These are phyloP conservation scores for Scleropages formosus DNA, from an alignment of 2,797 vertebrate genomes.

Conservation along the genomic window DNA sequence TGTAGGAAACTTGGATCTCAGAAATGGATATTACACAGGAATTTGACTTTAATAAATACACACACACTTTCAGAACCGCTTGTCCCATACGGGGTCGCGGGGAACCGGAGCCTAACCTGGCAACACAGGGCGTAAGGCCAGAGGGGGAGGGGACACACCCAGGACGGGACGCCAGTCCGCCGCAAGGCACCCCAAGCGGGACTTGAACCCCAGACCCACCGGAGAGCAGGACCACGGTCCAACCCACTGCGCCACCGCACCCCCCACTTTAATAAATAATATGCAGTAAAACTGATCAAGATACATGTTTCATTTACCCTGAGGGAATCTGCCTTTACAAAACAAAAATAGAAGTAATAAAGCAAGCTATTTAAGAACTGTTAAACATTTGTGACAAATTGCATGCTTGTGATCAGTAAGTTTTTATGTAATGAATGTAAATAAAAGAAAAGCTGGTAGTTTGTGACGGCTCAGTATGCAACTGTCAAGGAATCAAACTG, in stretches of 20 bases:
- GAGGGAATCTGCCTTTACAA: slow-evolving; percentile 29
- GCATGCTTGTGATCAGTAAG: slow-evolving; percentile 24
- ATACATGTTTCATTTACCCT: slow-evolving; percentile 41
- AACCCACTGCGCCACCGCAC: too few relatives aligned
- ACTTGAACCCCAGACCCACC: too few relatives aligned
- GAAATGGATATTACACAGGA: slow-evolving; percentile 7
- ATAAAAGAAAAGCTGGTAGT: neutral
- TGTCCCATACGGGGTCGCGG: too few relatives aligned
- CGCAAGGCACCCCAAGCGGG: too few relatives aligned
- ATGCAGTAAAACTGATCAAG: too few relatives aligned
- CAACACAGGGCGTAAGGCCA: too few relatives aligned
- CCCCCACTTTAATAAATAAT: too few relatives aligned
- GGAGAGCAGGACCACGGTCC: too few relatives aligned
- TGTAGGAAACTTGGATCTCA: slow-evolving; percentile 21
- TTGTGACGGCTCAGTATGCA: neutral
- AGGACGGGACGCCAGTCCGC: too few relatives aligned
- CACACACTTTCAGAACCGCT: too few relatives aligned
- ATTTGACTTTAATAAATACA: slow-evolving; percentile 30
- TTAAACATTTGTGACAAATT: slow-evolving; percentile 34
- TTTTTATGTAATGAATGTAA: neutral
- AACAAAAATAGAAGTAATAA: neutral
- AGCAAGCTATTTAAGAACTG: slow-evolving; percentile 31
- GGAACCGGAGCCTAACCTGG: too few relatives aligned
- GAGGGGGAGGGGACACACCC: too few relatives aligned
- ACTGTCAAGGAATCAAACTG: neutral